Conservation (phyloP, 2,888 invertebrate species). For the Eilema caniola region DNA sequence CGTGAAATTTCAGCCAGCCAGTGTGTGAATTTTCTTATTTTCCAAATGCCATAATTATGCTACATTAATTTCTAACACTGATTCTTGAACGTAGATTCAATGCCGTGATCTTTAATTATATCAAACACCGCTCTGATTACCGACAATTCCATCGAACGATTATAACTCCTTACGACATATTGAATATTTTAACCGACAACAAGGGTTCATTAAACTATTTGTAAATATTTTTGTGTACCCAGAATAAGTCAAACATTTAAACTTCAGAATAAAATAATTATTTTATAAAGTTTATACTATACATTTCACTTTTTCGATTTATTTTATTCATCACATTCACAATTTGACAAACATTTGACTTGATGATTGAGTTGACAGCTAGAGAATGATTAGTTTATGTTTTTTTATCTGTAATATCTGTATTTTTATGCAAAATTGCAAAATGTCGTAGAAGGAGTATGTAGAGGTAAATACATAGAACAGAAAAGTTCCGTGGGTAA, state of each 20-base stretch:
- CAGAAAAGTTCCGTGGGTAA: too few relatives aligned
- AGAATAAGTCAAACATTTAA: not conserved
- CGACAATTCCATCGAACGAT: constrained; percentile 27
- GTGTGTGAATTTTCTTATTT: constrained; percentile 14
- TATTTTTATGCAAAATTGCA: too few relatives aligned
- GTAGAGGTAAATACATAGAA: too few relatives aligned
- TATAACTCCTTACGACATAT: constrained; percentile 19
- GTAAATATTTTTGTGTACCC: not conserved
- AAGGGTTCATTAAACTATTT: not conserved
- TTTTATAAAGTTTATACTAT: constrained; percentile 35
- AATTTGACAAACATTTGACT: constrained; percentile 23
- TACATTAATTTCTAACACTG: constrained; percentile 29
- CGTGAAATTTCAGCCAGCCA: constrained; percentile 12
- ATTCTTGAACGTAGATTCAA: constrained; percentile 41
- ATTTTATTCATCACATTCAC: not conserved
- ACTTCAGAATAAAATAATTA: constrained; percentile 1
- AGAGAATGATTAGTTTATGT: not conserved
- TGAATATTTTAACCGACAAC: constrained; percentile 10
- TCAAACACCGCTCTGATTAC: constrained; percentile 39
- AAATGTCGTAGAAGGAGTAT: too few relatives aligned
- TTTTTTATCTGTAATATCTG: too few relatives aligned
- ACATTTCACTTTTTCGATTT: constrained; percentile 39
- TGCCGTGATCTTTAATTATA: constrained; percentile 49
- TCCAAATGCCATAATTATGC: constrained; percentile 18
- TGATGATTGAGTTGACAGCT: constrained; percentile 36